Conservation (phyloP, 2,888 invertebrate genomes). For the Teleiodes luculella region DNA sequence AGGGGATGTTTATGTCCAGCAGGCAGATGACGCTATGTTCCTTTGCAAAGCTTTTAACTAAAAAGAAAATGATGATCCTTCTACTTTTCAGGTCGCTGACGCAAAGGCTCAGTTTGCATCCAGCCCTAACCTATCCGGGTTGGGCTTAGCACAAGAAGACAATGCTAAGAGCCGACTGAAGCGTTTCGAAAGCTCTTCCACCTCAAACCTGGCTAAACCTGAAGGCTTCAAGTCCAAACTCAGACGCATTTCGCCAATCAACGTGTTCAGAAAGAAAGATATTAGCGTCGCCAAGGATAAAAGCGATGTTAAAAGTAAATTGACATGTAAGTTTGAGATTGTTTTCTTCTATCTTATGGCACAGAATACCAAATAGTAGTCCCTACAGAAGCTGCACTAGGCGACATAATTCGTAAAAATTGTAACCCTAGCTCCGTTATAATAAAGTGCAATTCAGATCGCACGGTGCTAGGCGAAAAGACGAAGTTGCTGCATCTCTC, state of each 20-base stretch:
- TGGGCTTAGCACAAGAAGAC: constrained; percentile 40
- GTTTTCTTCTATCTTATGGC: too few relatives aligned
- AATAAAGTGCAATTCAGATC: too few relatives aligned
- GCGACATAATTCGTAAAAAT: too few relatives aligned
- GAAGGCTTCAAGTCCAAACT: constrained; percentile 44
- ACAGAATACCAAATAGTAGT: too few relatives aligned
- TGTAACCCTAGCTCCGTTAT: too few relatives aligned
- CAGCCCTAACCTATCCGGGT: constrained; percentile 58
- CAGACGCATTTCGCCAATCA: constrained; percentile 54
- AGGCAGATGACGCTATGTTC: too few relatives aligned
- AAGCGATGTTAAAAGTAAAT: constrained; percentile 43
- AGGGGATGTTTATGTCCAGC: too few relatives aligned
- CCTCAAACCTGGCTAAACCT: constrained; percentile 47
- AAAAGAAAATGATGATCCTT: too few relatives aligned
- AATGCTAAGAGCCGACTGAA: constrained; percentile 41
- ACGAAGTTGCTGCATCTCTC: too few relatives aligned
- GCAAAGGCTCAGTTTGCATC: constrained; percentile 60
- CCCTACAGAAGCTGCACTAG: too few relatives aligned
- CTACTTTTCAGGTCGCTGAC: constrained; percentile 48
- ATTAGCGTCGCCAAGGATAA: neutral
- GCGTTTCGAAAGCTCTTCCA: constrained; percentile 55
- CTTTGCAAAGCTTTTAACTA: too few relatives aligned
- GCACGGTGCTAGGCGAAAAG: too few relatives aligned
- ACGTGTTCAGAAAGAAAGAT: neutral
- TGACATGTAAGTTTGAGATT: constrained; percentile 49